These are phyloP conservation scores for Amaurobius ferox DNA, from an alignment of 2,888 invertebrate genomes.

Conservation along the genomic window DNA sequence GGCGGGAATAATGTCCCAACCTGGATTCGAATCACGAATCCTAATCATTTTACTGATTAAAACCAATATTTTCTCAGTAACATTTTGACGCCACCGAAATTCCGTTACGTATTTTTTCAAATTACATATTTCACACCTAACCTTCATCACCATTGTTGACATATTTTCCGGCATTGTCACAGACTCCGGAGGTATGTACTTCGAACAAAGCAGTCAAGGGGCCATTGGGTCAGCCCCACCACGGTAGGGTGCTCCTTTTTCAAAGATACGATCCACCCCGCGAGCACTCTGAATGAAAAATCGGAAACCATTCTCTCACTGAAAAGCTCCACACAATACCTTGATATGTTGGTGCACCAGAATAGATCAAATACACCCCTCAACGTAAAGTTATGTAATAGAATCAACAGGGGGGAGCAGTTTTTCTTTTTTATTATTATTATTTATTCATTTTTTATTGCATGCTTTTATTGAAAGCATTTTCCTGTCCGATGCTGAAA, in stretches of 20 bases:
- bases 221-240: constrained; percentile 58
- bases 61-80: no score
- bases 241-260: constrained; percentile 49
- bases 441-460: no score
- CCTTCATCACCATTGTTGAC: no score
- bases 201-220: constrained; percentile 57
- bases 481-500: no score
- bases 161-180: constrained; percentile 20
- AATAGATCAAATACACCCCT: not conserved
- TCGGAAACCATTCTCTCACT: constrained; percentile 48
- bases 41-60: no score
- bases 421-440: no score
- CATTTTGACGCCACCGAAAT: no score
- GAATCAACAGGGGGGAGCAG: not conserved
- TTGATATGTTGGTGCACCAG: not conserved
- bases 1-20: no score
- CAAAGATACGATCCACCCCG: not conserved
- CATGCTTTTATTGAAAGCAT: no score
- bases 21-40: no score
- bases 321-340: constrained; percentile 13
- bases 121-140: no score
- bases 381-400: constrained; percentile 12
- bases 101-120: no score
- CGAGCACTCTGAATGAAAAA: constrained; percentile 41
- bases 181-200: constrained; percentile 53